These are phyloP conservation scores for Cerastoderma edule DNA, from an alignment of 2,888 invertebrate species.

Conservation along the genomic window DNA sequence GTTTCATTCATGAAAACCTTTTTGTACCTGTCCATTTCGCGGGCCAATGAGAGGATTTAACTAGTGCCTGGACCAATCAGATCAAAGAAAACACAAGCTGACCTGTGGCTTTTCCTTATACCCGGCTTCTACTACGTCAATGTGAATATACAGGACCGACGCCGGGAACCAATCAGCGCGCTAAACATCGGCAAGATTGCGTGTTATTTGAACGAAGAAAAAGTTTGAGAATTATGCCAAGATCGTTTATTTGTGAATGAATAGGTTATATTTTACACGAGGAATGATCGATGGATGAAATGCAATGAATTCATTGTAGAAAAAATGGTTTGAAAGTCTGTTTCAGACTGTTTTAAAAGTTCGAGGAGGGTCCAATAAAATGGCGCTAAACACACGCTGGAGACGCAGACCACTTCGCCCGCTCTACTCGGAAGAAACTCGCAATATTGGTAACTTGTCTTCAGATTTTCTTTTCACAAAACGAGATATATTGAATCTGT, in stretches of 20 bases:
- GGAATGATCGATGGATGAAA: too few species aligned
- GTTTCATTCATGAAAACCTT: too few species aligned
- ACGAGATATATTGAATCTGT: background rate
- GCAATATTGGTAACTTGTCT: constrained; percentile 27
- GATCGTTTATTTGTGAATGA: background rate
- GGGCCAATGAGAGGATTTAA: background rate
- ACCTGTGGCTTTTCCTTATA: background rate
- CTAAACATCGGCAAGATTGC: too few species aligned
- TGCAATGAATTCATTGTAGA: too few species aligned
- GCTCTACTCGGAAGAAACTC: constrained; percentile 31
- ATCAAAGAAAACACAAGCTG: constrained; percentile 21
- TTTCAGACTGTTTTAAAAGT: too few species aligned
- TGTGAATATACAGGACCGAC: background rate
- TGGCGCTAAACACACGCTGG: constrained; percentile 35
- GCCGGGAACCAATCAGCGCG: constrained; percentile 10
- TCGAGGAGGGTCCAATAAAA: constrained; percentile 10
- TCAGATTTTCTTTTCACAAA: background rate
- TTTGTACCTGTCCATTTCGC: background rate
- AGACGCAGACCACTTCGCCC: constrained; percentile 31
- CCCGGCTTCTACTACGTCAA: background rate
- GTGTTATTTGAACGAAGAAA: background rate
- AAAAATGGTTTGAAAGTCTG: too few species aligned
- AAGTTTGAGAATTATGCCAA: constrained; percentile 19
- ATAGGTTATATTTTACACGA: too few species aligned
- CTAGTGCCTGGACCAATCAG: constrained; percentile 1